phyloP scores from a whole-genome alignment of 2,113 vertebrate genomes.

The Ochotona princeps region DNA sequence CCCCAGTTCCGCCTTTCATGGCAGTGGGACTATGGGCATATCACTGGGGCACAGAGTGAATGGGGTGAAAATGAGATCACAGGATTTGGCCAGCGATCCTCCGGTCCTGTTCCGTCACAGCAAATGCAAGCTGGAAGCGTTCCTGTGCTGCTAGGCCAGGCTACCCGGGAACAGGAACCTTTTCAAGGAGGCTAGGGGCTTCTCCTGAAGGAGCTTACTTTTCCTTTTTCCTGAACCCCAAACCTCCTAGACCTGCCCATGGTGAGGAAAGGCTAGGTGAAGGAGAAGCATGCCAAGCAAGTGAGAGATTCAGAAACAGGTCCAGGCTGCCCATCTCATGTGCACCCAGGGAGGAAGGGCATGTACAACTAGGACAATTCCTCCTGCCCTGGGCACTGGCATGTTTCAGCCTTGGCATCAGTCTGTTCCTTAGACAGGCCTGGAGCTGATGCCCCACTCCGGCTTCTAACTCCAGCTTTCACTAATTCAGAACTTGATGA shows the following conservation, averaged over 20 bases:
- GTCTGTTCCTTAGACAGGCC: neutral
- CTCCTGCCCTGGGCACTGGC: neutral
- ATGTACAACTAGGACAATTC: accelerated
- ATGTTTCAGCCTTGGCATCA: no score
- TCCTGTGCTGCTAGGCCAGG: neutral
- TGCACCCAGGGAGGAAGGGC: neutral
- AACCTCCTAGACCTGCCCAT: neutral
- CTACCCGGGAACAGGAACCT: neutral
- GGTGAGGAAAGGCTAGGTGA: neutral
- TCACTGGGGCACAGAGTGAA: neutral
- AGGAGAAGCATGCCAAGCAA: neutral
- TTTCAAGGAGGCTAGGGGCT: neutral
- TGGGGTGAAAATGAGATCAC: neutral
- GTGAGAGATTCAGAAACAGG: neutral
- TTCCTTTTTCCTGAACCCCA: slow-evolving; percentile 33
- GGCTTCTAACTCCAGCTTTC: no score
- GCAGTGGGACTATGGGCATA: neutral
- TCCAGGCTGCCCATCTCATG: neutral
- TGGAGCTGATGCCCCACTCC: neutral
- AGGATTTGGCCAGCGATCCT: neutral
- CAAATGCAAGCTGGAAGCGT: neutral
- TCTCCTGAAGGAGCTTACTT: neutral
- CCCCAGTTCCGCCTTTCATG: neutral
- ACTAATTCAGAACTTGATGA: no score
- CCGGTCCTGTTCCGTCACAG: neutral